Evolutionary conservation across 2,888 invertebrate genomes (phyloP).

Genomic region (Lepidonotus clava): DNA sequence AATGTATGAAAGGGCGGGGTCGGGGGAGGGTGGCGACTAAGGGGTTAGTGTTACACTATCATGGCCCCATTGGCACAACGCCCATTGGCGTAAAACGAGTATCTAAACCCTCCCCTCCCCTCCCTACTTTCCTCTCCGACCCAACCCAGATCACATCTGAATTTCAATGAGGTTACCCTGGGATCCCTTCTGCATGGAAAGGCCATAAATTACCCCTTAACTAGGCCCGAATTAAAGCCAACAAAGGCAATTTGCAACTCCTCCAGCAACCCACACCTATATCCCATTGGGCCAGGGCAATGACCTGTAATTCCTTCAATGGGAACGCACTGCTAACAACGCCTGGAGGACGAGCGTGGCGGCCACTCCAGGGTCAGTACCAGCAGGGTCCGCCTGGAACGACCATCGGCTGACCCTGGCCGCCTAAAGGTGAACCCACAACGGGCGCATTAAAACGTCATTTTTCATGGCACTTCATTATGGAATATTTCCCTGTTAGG

Average conservation of each 20-base stretch:
- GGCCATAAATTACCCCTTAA: not conserved
- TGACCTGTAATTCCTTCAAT: no score
- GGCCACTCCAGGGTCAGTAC: no score
- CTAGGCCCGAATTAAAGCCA: not conserved
- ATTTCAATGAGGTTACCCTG: not conserved
- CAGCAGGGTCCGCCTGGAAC: not conserved
- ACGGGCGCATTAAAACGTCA: slow-evolving; percentile 18
- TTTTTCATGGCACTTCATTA: slow-evolving; percentile 31
- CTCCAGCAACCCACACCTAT: not conserved
- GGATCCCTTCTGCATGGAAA: not conserved
- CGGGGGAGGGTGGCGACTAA: not conserved
- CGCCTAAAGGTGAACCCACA: not conserved
- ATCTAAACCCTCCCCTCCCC: no score
- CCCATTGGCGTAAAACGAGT: no score
- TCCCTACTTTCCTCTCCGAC: no score
- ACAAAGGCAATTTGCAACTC: not conserved
- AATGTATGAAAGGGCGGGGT: not conserved
- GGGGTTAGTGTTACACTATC: no score
- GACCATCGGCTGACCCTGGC: not conserved
- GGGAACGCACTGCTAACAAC: no score
- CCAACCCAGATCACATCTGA: not conserved
- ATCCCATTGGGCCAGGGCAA: no score
- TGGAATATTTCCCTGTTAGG: not conserved
- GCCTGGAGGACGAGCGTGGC: no score
- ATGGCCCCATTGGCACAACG: no score